Conservation (phyloP, 2,797 vertebrate species). For the Darevskia mixta region DNA sequence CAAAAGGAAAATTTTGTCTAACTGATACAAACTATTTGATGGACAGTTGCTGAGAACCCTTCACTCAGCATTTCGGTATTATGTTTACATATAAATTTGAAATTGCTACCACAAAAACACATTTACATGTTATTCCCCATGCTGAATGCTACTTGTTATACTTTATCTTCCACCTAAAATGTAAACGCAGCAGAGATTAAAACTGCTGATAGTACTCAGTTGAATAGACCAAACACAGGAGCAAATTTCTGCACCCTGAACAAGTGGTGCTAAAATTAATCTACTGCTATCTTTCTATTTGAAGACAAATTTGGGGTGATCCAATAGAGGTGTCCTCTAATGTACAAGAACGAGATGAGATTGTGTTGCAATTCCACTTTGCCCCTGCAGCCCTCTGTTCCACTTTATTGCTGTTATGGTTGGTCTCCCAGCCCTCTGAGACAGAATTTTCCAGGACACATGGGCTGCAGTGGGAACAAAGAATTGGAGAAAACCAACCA, state of each 20-base stretch:
- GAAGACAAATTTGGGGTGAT: constrained; percentile 26
- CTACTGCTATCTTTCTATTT: constrained; percentile 54
- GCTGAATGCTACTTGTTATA: constrained; percentile 51
- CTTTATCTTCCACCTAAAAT: constrained; percentile 63
- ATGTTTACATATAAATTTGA: background rate
- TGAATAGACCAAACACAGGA: constrained; percentile 62
- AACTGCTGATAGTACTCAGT: constrained; percentile 60
- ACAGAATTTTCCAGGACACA: too few relatives aligned
- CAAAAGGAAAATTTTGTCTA: background rate
- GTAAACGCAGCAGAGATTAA: constrained; percentile 64
- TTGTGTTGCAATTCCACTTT: background rate
- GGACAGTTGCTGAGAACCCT: background rate
- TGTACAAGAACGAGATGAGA: background rate
- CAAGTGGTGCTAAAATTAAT: constrained; percentile 64
- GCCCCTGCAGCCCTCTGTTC: background rate
- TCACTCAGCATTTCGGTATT: background rate
- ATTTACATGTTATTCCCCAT: constrained; percentile 21
- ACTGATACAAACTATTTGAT: background rate
- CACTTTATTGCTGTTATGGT: background rate
- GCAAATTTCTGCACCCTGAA: constrained; percentile 58
- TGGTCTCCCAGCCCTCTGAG: too few relatives aligned
- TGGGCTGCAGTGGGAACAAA: too few relatives aligned
- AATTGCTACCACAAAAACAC: background rate
- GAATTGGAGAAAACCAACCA: background rate
- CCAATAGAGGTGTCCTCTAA: background rate